Conservation (phyloP, 2,113 vertebrate species). For the Pica pica region DNA sequence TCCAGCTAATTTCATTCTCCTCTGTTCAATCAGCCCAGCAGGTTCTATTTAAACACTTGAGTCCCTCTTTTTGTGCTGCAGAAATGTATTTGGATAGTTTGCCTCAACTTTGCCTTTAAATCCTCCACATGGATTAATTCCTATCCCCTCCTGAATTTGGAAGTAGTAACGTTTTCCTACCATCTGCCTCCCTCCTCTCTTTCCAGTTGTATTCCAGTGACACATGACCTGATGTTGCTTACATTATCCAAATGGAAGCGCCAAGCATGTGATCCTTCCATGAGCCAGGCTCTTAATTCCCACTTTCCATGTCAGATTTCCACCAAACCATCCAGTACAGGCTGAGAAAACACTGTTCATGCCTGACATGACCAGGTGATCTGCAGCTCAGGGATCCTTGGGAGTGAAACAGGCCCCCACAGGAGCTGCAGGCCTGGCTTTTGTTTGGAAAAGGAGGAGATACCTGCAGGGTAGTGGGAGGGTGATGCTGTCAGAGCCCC, state of each 20-base stretch:
- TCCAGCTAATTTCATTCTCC: conserved; percentile 37
- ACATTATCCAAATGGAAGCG: background rate
- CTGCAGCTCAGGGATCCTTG: background rate
- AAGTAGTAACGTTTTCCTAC: conserved; percentile 20
- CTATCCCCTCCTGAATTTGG: conserved; percentile 7
- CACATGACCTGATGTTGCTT: conserved; percentile 17
- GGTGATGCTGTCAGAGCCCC: background rate
- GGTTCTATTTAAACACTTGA: conserved; percentile 20
- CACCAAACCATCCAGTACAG: background rate
- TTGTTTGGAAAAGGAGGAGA: background rate
- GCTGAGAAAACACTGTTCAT: background rate
- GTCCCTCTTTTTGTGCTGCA: background rate
- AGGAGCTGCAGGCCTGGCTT: background rate
- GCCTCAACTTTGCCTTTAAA: conserved; percentile 16
- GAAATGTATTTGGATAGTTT: background rate
- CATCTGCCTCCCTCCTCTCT: conserved; percentile 27
- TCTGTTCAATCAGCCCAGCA: conserved; percentile 2
- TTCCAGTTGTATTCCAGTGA: background rate
- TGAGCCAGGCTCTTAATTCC: conserved; percentile 33
- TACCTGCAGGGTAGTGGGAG: background rate
- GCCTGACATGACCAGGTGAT: background rate
- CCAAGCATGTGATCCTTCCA: background rate
- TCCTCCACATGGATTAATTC: background rate
- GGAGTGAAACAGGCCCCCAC: background rate
- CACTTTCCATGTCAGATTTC: conserved; percentile 49